Conservation (phyloP, 2,797 vertebrate species). For the Danio albolineatus region DNA sequence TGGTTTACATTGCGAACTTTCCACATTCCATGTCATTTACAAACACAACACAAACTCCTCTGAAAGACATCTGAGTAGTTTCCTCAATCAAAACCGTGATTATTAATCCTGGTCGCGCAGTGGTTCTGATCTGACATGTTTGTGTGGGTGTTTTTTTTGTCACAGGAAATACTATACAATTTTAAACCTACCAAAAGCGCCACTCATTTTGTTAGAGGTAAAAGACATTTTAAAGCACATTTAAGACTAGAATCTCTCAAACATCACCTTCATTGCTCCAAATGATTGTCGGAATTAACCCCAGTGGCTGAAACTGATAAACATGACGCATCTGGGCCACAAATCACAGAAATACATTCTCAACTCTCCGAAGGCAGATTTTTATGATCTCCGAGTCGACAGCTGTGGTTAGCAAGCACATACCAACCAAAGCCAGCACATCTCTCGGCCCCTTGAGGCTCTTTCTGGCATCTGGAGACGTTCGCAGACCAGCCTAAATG, state of each 20-base stretch:
- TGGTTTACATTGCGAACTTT: neutral
- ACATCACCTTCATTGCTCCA: neutral
- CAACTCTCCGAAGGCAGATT: conserved; percentile 15
- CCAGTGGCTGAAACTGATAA: conserved; percentile 2
- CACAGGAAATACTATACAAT: neutral
- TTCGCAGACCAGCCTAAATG: conserved; percentile 35
- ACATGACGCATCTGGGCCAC: conserved; percentile 13
- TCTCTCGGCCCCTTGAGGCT: conserved; percentile 17
- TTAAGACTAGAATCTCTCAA: neutral
- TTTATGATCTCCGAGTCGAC: conserved; percentile 40
- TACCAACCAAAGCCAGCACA: conserved; percentile 25
- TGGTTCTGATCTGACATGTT: neutral
- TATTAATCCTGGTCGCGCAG: neutral
- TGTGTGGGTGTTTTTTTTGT: too few relatives aligned
- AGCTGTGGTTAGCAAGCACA: conserved; percentile 28
- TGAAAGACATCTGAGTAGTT: neutral
- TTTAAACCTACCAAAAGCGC: neutral
- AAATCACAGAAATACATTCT: conserved; percentile 31
- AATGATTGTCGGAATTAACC: neutral
- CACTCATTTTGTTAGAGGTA: neutral
- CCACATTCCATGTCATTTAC: neutral
- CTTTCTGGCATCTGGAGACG: conserved; percentile 32
- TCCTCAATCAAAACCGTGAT: neutral
- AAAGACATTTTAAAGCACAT: neutral
- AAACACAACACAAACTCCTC: neutral